Evolutionary conservation across 2,113 vertebrate genomes (phyloP), one percentile per base, ranked within the genome.

Genomic region (Chionodraco myersi): DNA sequence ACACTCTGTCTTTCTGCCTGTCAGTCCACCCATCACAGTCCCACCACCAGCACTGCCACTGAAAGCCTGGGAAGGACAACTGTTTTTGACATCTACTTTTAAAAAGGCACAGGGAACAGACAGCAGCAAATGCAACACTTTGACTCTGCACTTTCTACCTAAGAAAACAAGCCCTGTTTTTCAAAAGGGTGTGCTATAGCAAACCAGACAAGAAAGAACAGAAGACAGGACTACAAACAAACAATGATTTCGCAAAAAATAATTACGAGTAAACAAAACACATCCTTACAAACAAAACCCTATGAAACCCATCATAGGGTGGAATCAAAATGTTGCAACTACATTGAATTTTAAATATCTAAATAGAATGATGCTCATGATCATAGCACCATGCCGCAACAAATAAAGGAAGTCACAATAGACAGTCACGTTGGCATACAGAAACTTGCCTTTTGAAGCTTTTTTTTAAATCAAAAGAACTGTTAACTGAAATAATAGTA

Each of bases 1-100:
- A 66, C 79, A 74, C 83, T 82, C 75, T 72, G 80, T 84, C 88
- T 83, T 75, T 59, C 77, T 66, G 72, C 70, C 81, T 85, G 86
- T 87, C 84, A 86, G 72, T 74, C 64, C 80, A 72, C 44, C 54
- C 75, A 79, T 79, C 82, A 70, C 69, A 34, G 56, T 59, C 67
- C 64, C 69, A 80, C 61, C 73, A 78, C 45, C 75, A 72, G 26
- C 53, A 57, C 60, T 26, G 73, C 62, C 16, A 57, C 80, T 47
- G 63, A 77, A 72, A 82, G 84, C 72, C 62, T 74, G 60, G 57
- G 64, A 89, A 82, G 87, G 77, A 92, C 89, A 91, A 88, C 79
- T 89, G 87, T 72, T 82, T 82, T 90, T 93, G 87, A 91, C 53
- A 69, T 81, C 79, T 61, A 49, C 68, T 84, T 86, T 79, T 54